Percentiles rank a stretch among this genome's conserved stretches.
phyloP scores from a whole-genome alignment of 2,797 vertebrate genomes.

The Syndactyla subalaris region DNA sequence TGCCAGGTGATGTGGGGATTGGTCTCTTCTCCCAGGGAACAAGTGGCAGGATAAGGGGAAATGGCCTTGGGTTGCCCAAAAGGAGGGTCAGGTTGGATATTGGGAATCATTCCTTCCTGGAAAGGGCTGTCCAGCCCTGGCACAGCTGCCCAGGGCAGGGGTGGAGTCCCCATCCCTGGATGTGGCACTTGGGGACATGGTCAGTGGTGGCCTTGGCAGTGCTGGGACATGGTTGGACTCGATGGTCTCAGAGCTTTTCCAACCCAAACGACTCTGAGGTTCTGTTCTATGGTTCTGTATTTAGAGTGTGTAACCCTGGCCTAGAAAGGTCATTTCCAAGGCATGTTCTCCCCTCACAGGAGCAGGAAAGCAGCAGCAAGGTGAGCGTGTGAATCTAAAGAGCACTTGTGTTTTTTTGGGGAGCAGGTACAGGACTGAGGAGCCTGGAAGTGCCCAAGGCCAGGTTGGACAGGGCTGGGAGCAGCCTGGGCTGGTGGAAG shows the following conservation, averaged over 20 bases:
- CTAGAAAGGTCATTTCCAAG: too few species aligned
- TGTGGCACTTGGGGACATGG: too few species aligned
- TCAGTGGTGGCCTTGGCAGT: too few species aligned
- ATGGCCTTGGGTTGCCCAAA: background rate
- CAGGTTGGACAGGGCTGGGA: background rate
- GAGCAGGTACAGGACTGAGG: too few species aligned
- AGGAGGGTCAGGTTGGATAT: accelerated
- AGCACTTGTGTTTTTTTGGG: too few species aligned
- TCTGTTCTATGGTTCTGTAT: too few species aligned
- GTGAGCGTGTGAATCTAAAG: too few species aligned
- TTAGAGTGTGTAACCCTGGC: too few species aligned
- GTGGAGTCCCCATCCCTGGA: background rate
- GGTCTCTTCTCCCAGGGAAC: background rate
- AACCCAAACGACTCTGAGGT: background rate
- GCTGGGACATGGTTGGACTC: too few species aligned
- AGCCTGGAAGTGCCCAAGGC: background rate
- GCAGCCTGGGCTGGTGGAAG: background rate
- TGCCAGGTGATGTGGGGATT: background rate
- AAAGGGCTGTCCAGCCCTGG: background rate
- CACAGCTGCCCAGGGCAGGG: background rate
- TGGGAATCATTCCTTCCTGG: background rate
- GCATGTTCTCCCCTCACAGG: too few species aligned
- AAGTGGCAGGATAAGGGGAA: background rate
- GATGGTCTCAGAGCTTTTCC: background rate
- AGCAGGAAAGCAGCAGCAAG: too few species aligned